Conservation (phyloP, 37 sponge, comb jelly and placozoan genomes). For the Tethya wilhelma region DNA sequence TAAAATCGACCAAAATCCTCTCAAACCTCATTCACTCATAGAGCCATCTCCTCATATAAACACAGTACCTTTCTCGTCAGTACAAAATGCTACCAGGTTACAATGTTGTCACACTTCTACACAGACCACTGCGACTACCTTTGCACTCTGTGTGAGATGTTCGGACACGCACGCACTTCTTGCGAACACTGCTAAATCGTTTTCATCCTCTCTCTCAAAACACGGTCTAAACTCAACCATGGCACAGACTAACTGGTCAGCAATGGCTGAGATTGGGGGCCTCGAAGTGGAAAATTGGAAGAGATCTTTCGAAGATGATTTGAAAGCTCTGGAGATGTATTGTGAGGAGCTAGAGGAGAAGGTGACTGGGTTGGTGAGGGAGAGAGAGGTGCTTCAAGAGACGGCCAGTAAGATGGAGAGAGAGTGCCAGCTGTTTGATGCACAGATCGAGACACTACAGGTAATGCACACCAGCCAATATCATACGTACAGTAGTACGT, state of each 20-base stretch:
- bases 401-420: neutral
- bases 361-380: neutral
- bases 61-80: neutral
- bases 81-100: neutral
- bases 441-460: no score
- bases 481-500: no score
- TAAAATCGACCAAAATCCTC: no score
- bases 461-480: no score
- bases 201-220: neutral
- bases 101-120: no score
- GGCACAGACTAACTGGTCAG: constrained; percentile 23
- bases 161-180: neutral
- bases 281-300: constrained; percentile 24
- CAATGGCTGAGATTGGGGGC: constrained; percentile 19
- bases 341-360: no score
- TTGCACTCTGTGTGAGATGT: constrained; percentile 66
- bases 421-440: no score
- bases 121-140: constrained; percentile 65
- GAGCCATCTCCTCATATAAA: no score
- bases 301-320: no score
- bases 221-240: neutral
- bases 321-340: no score
- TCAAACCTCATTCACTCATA: no score
- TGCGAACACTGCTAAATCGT: neutral
- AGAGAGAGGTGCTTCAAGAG: neutral